Percentiles rank a stretch among this genome's conserved stretches.
Evolutionary conservation across 2,113 vertebrate species (phyloP).

Genomic region (Hippocampus comes): DNA sequence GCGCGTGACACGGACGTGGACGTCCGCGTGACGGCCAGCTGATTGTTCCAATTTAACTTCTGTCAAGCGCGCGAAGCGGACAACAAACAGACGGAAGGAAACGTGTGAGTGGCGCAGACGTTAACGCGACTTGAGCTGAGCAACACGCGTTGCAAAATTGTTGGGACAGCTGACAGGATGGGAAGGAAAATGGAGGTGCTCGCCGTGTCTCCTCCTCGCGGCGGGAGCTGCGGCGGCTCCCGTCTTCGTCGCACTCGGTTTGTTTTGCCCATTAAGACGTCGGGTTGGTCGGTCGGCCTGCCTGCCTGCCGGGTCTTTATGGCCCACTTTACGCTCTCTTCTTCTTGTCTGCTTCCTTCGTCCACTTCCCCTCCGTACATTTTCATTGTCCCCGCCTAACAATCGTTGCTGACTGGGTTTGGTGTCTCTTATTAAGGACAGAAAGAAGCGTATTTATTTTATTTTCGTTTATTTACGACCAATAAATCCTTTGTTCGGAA

Average conservation of each 20-base stretch:
- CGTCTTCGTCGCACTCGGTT: constrained; percentile 33
- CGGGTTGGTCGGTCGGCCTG: background rate
- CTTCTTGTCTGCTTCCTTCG: constrained; percentile 4
- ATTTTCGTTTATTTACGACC: background rate
- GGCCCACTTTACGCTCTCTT: constrained; percentile 44
- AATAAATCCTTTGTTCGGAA: background rate
- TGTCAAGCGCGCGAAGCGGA: background rate
- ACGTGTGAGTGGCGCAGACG: background rate
- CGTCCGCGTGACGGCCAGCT: background rate
- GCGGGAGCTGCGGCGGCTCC: no score
- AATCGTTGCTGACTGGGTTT: background rate
- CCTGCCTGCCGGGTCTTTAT: constrained; percentile 50
- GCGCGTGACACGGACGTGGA: background rate
- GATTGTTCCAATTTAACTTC: background rate
- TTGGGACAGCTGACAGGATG: background rate
- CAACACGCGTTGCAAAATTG: background rate
- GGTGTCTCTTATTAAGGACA: background rate
- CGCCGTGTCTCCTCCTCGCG: no score
- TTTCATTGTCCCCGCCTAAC: constrained; percentile 9
- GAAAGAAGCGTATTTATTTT: background rate
- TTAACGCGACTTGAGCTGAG: background rate
- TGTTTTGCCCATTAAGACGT: constrained; percentile 38
- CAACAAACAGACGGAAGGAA: background rate
- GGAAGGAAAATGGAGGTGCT: background rate
- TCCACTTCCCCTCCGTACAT: background rate